A percentile compares a stretch with the other conserved stretches of the same genome.
These are phyloP conservation scores for Cordilura impudica DNA, from an alignment of 2,888 invertebrate genomes.

Conservation along the genomic window DNA sequence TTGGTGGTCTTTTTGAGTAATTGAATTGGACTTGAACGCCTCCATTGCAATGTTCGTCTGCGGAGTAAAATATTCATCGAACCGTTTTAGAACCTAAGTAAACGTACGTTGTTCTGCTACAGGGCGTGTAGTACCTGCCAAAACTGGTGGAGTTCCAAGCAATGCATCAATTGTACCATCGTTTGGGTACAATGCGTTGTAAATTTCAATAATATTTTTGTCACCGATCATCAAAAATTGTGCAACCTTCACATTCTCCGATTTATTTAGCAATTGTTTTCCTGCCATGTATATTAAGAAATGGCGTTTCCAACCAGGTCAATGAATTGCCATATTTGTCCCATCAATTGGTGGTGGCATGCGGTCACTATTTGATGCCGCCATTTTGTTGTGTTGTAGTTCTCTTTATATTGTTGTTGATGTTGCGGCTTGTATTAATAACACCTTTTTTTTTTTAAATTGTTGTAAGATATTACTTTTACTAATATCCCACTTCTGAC, in stretches of 20 bases:
- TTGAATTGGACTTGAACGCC: slow-evolving; percentile 52
- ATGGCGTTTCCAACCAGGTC: too few species aligned
- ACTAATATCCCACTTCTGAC: too few species aligned
- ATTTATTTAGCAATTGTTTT: slow-evolving; percentile 7
- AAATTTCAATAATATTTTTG: background rate
- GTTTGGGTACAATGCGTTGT: slow-evolving; percentile 1
- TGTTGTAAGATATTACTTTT: too few species aligned
- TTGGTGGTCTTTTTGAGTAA: slow-evolving; percentile 54
- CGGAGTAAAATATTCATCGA: slow-evolving; percentile 46
- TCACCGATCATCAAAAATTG: slow-evolving; percentile 9
- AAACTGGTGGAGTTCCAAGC: background rate
- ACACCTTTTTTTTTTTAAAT: too few species aligned
- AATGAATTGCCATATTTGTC: background rate
- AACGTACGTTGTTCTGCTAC: slow-evolving; percentile 9
- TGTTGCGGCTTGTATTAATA: too few species aligned
- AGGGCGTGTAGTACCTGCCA: background rate
- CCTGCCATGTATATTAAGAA: slow-evolving; percentile 11
- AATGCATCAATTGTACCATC: slow-evolving; percentile 17
- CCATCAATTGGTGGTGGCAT: slow-evolving; percentile 14
- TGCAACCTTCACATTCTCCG: slow-evolving; percentile 23
- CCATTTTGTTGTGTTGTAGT: too few species aligned
- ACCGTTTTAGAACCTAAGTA: slow-evolving; percentile 23
- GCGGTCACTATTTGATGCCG: background rate
- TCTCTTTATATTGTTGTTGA: too few species aligned
- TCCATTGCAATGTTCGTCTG: slow-evolving; percentile 29